Conservation (phyloP, 2,888 invertebrate species). For the Drosophila setosimentum region DNA sequence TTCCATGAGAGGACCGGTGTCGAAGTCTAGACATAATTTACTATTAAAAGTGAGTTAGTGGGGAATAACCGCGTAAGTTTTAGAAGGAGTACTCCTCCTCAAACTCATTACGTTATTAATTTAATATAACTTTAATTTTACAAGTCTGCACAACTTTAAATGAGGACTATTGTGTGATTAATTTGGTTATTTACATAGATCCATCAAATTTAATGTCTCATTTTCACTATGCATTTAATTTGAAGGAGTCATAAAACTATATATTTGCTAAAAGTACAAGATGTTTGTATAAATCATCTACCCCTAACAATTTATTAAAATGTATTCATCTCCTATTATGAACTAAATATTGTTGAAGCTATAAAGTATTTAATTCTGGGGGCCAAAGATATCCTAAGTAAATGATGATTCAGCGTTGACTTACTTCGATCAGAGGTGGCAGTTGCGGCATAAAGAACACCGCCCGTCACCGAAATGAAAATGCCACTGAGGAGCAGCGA, state of each 20-base stretch:
- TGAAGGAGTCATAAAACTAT: neutral
- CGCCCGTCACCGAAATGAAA: constrained; percentile 86
- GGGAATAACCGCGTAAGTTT: neutral
- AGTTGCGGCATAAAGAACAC: constrained; percentile 76
- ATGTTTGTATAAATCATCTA: neutral
- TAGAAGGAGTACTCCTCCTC: neutral
- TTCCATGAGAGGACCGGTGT: neutral
- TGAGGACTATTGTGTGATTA: neutral
- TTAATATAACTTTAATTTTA: neutral
- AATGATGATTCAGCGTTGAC: constrained; percentile 18
- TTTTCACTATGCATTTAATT: neutral
- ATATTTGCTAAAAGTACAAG: neutral
- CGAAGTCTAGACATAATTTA: neutral
- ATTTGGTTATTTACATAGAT: neutral
- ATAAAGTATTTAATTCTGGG: neutral
- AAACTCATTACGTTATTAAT: neutral
- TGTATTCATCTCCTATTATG: neutral
- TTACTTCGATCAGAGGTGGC: constrained; percentile 59
- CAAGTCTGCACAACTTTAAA: neutral
- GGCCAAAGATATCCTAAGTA: neutral
- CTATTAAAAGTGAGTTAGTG: neutral
- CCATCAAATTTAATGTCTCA: neutral
- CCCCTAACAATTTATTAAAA: neutral
- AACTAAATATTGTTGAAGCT: neutral
- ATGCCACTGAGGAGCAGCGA: constrained; percentile 86